Evolutionary conservation across 2,113 vertebrate genomes (phyloP).

Genomic region (Saguinus imperator): DNA sequence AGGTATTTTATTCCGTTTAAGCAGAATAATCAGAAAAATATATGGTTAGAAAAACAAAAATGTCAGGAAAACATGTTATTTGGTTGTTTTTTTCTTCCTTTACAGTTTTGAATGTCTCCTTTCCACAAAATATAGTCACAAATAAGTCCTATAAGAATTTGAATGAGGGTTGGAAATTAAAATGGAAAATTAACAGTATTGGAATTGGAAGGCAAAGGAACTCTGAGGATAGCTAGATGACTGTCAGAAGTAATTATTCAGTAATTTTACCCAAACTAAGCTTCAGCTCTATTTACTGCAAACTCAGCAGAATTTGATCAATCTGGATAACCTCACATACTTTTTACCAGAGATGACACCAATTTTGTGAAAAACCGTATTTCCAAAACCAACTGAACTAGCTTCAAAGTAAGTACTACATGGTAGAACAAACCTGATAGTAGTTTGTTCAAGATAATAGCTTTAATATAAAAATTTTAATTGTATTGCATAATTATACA

Average conservation of each 20-base stretch:
- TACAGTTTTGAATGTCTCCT: slow-evolving; percentile 60
- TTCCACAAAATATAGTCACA: slow-evolving; percentile 67
- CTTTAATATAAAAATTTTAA: not conserved
- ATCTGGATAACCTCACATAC: not conserved
- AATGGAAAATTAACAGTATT: slow-evolving; percentile 70
- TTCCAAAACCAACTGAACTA: not conserved
- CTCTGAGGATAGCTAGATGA: slow-evolving; percentile 47
- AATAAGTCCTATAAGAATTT: slow-evolving; percentile 70
- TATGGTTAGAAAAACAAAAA: slow-evolving; percentile 70
- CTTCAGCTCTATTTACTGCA: not conserved
- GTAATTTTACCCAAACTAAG: not conserved
- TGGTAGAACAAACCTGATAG: not conserved
- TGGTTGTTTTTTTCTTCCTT: slow-evolving; percentile 59
- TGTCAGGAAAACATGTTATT: slow-evolving; percentile 45
- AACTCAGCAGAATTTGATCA: slow-evolving; percentile 25
- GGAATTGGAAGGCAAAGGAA: not conserved
- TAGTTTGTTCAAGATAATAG: not conserved
- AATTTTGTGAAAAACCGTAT: not conserved
- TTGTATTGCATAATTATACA: not conserved
- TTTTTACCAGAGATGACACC: not conserved
- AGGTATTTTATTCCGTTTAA: slow-evolving; percentile 24
- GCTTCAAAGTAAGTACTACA: not conserved
- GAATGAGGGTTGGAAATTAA: slow-evolving; percentile 70
- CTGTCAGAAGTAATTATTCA: slow-evolving; percentile 68
- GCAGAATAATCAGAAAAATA: slow-evolving; percentile 53